phyloP scores from a whole-genome alignment of 2,888 invertebrate genomes.

The Lycocerus yunnanus region DNA sequence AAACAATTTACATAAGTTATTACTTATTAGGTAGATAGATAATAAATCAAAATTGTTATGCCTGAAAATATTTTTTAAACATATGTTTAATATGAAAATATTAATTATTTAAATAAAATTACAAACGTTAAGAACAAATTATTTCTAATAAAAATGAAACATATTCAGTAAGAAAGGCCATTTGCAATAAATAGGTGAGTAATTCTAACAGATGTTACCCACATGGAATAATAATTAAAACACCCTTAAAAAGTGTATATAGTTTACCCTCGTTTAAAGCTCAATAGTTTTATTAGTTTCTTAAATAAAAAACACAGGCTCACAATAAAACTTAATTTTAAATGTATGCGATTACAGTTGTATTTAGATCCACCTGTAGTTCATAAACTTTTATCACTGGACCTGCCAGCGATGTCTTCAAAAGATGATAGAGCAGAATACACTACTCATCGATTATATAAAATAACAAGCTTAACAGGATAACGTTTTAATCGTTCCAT shows the following conservation, averaged over 20 bases:
- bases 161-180: conserved; percentile 43
- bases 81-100: conserved; percentile 56
- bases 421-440: conserved; percentile 26
- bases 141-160: conserved; percentile 48
- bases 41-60: conserved; percentile 44
- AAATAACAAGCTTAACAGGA: conserved; percentile 57
- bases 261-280: conserved; percentile 56
- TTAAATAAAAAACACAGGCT: conserved; percentile 52
- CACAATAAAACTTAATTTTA: conserved; percentile 50
- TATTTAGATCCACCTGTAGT: conserved; percentile 52
- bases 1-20: background rate
- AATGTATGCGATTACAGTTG: conserved; percentile 48
- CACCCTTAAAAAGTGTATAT: conserved; percentile 47
- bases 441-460: conserved; percentile 43
- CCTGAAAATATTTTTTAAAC: conserved; percentile 55
- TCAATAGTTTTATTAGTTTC: conserved; percentile 43
- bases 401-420: conserved; percentile 40
- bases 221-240: conserved; percentile 49
- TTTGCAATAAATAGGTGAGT: conserved; percentile 50
- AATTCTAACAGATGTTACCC: conserved; percentile 46
- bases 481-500: conserved; percentile 56
- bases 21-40: background rate
- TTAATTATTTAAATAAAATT: conserved; percentile 55
- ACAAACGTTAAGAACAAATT: conserved; percentile 53
- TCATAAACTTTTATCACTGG: conserved; percentile 45